phyloP scores from a whole-genome alignment of 2,113 vertebrate species.

The Oxyura jamaicensis region DNA sequence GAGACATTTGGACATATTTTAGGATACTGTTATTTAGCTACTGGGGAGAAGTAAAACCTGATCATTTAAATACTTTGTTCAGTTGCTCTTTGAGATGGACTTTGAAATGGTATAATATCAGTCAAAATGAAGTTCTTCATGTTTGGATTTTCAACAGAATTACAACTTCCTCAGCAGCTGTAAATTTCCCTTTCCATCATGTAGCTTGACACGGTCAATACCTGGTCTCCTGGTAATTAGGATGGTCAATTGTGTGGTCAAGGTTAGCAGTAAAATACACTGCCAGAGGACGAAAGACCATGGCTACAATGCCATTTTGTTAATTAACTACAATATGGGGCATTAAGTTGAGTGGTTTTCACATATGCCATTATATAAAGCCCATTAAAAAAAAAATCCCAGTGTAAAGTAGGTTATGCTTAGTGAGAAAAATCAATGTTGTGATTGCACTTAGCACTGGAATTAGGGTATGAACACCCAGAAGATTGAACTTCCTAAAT shows the following conservation, averaged over 20 bases:
- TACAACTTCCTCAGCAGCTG: not conserved
- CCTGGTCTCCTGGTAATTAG: constrained; percentile 10
- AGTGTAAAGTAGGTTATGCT: constrained; percentile 65
- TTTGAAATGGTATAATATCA: not conserved
- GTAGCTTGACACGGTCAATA: not conserved
- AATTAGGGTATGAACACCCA: constrained; percentile 54
- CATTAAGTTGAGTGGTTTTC: constrained; percentile 11
- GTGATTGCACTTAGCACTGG: constrained; percentile 60
- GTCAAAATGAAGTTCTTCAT: not conserved
- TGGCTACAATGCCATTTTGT: not conserved
- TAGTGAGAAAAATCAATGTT: constrained; percentile 69
- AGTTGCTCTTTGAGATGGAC: not conserved
- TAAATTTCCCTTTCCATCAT: constrained; percentile 4
- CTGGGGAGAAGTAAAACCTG: not conserved
- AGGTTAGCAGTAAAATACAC: not conserved
- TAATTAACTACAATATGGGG: constrained; percentile 15
- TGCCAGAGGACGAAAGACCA: not conserved
- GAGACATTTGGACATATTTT: not conserved
- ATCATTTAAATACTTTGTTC: not conserved
- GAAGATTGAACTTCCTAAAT: constrained; percentile 61
- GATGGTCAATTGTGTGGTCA: not conserved
- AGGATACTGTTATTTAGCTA: not conserved
- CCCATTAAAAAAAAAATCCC: not conserved
- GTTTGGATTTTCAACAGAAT: not conserved
- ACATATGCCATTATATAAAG: constrained; percentile 22